Percentiles rank a stretch among this genome's conserved stretches.
These are phyloP conservation scores for Hydroisotoma schaefferi DNA, from an alignment of 2,888 invertebrate genomes.

Conservation along the genomic window DNA sequence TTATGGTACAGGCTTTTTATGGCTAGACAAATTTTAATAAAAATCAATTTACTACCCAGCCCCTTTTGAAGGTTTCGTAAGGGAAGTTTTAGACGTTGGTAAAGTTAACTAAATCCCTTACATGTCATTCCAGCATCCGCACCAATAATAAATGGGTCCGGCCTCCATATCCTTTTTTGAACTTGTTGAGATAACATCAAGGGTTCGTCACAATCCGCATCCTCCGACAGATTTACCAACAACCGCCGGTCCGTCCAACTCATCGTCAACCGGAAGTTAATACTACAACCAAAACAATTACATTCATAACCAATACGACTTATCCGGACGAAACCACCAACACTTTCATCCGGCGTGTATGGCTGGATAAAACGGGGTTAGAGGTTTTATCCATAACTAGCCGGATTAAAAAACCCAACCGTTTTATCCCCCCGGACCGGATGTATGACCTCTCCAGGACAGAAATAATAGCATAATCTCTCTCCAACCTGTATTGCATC, in stretches of 20 bases:
- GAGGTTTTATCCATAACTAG: no score
- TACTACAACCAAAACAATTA: no score
- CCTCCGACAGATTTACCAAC: slow-evolving; percentile 59
- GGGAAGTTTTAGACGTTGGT: no score
- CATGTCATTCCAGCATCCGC: slow-evolving; percentile 64
- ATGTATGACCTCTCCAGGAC: neutral
- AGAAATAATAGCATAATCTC: neutral
- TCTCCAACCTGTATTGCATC: slow-evolving; percentile 73
- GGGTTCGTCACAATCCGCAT: slow-evolving; percentile 70
- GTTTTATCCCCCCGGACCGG: neutral
- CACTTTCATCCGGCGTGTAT: no score
- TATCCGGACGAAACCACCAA: no score
- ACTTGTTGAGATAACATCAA: slow-evolving; percentile 74
- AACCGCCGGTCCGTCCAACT: slow-evolving; percentile 62
- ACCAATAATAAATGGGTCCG: slow-evolving; percentile 78
- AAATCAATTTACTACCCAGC: no score
- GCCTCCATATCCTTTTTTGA: slow-evolving; percentile 80
- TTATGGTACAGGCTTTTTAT: slow-evolving; percentile 12
- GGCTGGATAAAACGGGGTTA: no score
- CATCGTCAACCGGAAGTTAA: slow-evolving; percentile 48
- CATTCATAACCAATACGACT: no score
- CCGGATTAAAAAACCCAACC: no score
- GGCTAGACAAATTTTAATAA: slow-evolving; percentile 11
- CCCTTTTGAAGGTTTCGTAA: no score
- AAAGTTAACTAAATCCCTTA: no score